Percentiles rank a stretch among this genome's conserved stretches.
phyloP scores from a whole-genome alignment of 1,140 invertebrate genomes.

The Tenebrio molitor region DNA sequence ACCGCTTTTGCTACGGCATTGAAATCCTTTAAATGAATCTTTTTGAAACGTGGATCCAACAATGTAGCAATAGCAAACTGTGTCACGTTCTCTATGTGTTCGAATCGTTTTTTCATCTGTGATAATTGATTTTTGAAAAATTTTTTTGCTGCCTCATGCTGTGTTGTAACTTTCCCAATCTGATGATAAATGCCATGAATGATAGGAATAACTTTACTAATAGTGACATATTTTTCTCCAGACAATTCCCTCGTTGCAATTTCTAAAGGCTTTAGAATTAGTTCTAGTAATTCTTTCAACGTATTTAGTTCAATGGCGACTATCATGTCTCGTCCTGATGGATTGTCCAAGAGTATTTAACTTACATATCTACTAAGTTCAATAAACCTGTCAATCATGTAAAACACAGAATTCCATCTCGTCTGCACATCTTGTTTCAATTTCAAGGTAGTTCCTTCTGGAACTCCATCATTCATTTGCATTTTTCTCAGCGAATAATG shows the following conservation, averaged over 20 bases:
- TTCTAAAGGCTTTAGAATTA: background rate
- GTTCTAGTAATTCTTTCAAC: background rate
- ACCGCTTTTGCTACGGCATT: no score
- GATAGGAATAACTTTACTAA: constrained; percentile 8
- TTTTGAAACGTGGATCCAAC: no score
- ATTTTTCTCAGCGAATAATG: constrained; percentile 63
- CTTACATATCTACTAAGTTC: constrained; percentile 60
- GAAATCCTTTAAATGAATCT: no score
- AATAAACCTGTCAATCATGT: constrained; percentile 65
- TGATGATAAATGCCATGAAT: background rate
- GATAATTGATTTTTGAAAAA: no score
- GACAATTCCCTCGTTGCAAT: background rate
- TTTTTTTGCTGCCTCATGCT: background rate
- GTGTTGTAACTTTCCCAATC: background rate
- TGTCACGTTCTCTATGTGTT: no score
- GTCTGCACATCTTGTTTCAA: constrained; percentile 61
- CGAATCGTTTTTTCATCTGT: no score
- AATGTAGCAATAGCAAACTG: no score
- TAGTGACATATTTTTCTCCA: background rate
- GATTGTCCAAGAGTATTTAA: constrained; percentile 60
- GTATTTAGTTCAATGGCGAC: background rate
- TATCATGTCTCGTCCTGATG: constrained; percentile 57
- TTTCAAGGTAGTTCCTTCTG: constrained; percentile 49
- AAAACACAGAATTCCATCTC: constrained; percentile 64
- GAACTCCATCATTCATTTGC: background rate